A percentile compares a stretch with the other conserved stretches of the same genome.
phyloP scores from a whole-genome alignment of 2,888 invertebrate species.

The Philopedon plagiatum region DNA sequence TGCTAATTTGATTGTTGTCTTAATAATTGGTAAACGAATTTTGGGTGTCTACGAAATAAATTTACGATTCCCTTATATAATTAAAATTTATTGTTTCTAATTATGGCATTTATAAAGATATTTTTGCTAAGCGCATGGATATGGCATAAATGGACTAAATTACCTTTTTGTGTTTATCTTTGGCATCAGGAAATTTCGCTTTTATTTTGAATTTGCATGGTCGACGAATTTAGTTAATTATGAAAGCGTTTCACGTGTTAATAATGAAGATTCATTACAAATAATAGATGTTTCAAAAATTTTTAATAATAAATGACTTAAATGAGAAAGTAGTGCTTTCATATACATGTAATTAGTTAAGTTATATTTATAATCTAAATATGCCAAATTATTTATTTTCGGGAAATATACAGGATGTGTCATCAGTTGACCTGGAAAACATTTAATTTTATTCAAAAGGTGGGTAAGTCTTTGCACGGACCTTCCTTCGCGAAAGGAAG shows the following conservation, averaged over 20 bases:
- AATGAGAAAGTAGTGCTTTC: no score
- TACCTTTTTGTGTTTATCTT: conserved; percentile 11
- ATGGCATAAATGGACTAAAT: conserved; percentile 16
- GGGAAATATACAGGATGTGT: no score
- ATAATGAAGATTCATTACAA: neutral
- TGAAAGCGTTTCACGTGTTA: neutral
- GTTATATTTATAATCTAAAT: no score
- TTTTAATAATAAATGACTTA: no score
- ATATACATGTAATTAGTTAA: no score
- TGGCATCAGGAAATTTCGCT: conserved; percentile 7
- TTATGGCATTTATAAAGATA: conserved; percentile 16
- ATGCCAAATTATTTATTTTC: no score
- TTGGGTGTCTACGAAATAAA: conserved; percentile 22
- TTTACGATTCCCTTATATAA: conserved; percentile 8
- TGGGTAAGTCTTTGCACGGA: no score
- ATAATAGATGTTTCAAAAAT: no score
- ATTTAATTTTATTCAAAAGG: no score
- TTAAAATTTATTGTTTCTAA: conserved; percentile 24
- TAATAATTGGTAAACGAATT: conserved; percentile 23
- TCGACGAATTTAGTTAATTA: conserved; percentile 2
- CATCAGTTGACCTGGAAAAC: no score
- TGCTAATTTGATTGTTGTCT: conserved; percentile 28
- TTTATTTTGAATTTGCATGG: conserved; percentile 10
- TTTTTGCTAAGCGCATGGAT: conserved; percentile 10
- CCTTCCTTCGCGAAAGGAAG: no score